phyloP scores from a whole-genome alignment of 2,888 invertebrate genomes.

The Autographa gamma region DNA sequence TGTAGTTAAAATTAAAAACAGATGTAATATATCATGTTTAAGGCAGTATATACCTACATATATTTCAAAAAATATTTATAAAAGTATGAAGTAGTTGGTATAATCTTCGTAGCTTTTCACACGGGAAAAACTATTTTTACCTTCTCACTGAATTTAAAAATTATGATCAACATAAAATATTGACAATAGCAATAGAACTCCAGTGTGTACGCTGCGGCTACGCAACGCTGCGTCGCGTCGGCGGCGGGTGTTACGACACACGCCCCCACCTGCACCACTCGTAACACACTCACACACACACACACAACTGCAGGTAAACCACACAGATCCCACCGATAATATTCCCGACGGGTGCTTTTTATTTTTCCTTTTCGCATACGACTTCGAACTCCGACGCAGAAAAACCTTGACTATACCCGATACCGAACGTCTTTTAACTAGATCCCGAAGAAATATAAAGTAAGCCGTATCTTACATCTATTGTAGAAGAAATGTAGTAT shows the following conservation, averaged over 20 bases:
- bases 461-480: constrained; percentile 25
- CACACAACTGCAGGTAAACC: constrained; percentile 73
- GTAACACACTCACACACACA: constrained; percentile 47
- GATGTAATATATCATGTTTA: no score
- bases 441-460: constrained; percentile 54
- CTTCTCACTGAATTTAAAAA: no score
- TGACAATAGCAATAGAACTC: constrained; percentile 29
- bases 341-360: constrained; percentile 56
- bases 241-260: constrained; percentile 80
- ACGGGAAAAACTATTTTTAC: no score
- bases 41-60: no score
- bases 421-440: constrained; percentile 41
- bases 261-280: constrained; percentile 71
- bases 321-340: constrained; percentile 73
- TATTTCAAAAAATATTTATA: no score
- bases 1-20: no score
- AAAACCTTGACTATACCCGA: constrained; percentile 40
- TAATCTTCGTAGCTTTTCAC: no score
- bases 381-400: constrained; percentile 38
- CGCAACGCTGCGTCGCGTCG: constrained; percentile 77
- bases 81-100: no score
- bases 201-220: constrained; percentile 74
- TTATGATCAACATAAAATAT: background rate
- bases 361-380: constrained; percentile 60
- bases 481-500: constrained; percentile 39